Evolutionary conservation across 1,140 invertebrate genomes (phyloP).

Genomic region (Drosophila azteca): DNA sequence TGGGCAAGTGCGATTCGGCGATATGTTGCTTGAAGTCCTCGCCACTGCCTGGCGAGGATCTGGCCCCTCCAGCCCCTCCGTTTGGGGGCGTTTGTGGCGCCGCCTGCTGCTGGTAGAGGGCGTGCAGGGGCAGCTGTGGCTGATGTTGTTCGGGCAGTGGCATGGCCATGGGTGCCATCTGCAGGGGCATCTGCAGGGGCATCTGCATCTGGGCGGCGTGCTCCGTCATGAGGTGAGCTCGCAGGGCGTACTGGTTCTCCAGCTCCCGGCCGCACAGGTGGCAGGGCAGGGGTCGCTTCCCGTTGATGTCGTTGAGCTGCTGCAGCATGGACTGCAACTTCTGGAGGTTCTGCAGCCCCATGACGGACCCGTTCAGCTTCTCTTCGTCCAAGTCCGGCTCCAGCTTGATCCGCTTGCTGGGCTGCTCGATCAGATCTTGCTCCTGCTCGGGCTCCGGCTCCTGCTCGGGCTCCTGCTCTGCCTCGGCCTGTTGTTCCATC

Average conservation of each 20-base stretch:
- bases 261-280: conserved; percentile 86
- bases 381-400: conserved; percentile 54
- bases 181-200: conserved; percentile 37
- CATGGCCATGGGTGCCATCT: conserved; percentile 16
- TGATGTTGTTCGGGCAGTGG: conserved; percentile 61
- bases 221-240: conserved; percentile 87
- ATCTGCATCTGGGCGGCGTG: conserved; percentile 82
- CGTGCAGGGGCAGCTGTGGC: conserved; percentile 38
- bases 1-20: conserved; percentile 49
- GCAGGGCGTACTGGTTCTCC: conserved; percentile 86
- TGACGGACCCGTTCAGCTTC: conserved; percentile 49
- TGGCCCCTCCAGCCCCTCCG: conserved; percentile 19
- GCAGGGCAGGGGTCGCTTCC: conserved; percentile 86
- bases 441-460: conserved; percentile 16
- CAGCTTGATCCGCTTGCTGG: conserved; percentile 71
- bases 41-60: conserved; percentile 46
- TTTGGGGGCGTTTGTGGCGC: conserved; percentile 62
- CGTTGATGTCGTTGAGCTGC: conserved; percentile 92
- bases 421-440: conserved; percentile 29
- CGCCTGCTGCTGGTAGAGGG: conserved; percentile 24
- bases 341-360: conserved; percentile 87
- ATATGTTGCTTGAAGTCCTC: conserved; percentile 86
- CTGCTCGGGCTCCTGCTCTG: conserved; percentile 17
- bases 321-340: conserved; percentile 96
- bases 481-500: conserved; percentile 26